A percentile compares a stretch with the other conserved stretches of the same genome.
phyloP scores from a whole-genome alignment of 1,140 invertebrate species.

The Trachymyrmex septentrionalis region DNA sequence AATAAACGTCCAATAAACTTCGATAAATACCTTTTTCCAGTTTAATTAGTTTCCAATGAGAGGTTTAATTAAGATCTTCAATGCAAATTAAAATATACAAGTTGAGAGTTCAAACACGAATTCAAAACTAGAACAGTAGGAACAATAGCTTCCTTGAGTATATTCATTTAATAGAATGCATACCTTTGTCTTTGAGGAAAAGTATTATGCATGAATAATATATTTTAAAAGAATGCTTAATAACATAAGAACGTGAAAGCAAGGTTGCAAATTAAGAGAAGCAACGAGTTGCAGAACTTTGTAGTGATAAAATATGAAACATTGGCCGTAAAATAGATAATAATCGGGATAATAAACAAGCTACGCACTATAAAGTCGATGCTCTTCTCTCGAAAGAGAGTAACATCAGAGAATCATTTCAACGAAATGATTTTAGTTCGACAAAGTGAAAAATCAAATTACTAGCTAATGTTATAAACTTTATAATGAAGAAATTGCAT shows the following conservation, averaged over 20 bases:
- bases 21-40: not conserved
- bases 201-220: slow-evolving; percentile 6
- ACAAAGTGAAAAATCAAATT: not conserved
- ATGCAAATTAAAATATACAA: slow-evolving; percentile 12
- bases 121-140: not conserved
- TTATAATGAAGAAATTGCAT: not conserved
- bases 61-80: not conserved
- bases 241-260: not conserved
- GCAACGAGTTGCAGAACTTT: not conserved
- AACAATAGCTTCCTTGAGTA: slow-evolving; percentile 5
- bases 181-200: not conserved
- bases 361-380: slow-evolving; percentile 11
- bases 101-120: not conserved
- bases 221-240: not conserved
- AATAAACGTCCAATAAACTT: slow-evolving; percentile 5
- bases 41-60: not conserved
- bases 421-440: not conserved
- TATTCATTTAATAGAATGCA: slow-evolving; percentile 5
- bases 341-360: slow-evolving; percentile 18
- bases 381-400: not conserved
- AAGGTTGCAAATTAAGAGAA: not conserved
- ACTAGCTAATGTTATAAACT: not conserved
- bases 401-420: slow-evolving; percentile 20
- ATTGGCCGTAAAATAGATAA: slow-evolving; percentile 27
- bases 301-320: not conserved